Evolutionary conservation across 2,797 vertebrate species (phyloP).

Genomic region (Leuciscus waleckii): DNA sequence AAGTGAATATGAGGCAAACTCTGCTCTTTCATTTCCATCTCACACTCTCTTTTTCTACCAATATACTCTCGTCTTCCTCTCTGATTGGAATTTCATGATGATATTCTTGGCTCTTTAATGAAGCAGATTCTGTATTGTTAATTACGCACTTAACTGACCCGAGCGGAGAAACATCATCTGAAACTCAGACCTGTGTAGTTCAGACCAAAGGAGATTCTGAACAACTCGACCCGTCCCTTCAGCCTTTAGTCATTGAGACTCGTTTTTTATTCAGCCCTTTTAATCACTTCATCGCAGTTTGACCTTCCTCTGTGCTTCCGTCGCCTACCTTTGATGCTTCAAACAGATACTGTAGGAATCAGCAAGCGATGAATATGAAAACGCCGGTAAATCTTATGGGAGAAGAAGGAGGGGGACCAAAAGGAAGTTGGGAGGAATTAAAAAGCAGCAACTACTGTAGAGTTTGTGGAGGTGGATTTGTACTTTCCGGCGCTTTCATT

Average conservation of each 20-base stretch:
- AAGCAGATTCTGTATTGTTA: slow-evolving; percentile 25
- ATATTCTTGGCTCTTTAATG: not conserved
- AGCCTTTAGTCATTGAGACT: slow-evolving; percentile 39
- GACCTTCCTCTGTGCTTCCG: slow-evolving; percentile 43
- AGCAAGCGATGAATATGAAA: slow-evolving; percentile 48
- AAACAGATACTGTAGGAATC: slow-evolving; percentile 33
- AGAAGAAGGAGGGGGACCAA: slow-evolving; percentile 4
- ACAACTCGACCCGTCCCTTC: not conserved
- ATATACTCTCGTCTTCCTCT: slow-evolving; percentile 1
- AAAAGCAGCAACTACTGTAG: slow-evolving; percentile 2
- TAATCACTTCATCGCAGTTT: slow-evolving; percentile 34
- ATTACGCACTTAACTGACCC: slow-evolving; percentile 5
- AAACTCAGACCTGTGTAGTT: slow-evolving; percentile 17
- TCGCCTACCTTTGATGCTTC: slow-evolving; percentile 46
- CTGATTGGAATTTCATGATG: slow-evolving; percentile 2
- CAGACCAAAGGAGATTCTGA: slow-evolving; percentile 32
- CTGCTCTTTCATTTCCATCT: slow-evolving; percentile 53
- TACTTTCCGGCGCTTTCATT: not conserved
- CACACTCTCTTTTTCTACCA: slow-evolving; percentile 53
- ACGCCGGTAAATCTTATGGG: slow-evolving; percentile 37
- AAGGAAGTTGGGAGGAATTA: slow-evolving; percentile 19
- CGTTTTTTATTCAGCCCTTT: slow-evolving; percentile 19
- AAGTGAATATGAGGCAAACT: slow-evolving; percentile 2
- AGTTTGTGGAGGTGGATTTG: slow-evolving; percentile 34
- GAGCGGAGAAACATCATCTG: not conserved